These are phyloP conservation scores for Drosophila testacea DNA, from an alignment of 2,888 invertebrate species.

Conservation along the genomic window DNA sequence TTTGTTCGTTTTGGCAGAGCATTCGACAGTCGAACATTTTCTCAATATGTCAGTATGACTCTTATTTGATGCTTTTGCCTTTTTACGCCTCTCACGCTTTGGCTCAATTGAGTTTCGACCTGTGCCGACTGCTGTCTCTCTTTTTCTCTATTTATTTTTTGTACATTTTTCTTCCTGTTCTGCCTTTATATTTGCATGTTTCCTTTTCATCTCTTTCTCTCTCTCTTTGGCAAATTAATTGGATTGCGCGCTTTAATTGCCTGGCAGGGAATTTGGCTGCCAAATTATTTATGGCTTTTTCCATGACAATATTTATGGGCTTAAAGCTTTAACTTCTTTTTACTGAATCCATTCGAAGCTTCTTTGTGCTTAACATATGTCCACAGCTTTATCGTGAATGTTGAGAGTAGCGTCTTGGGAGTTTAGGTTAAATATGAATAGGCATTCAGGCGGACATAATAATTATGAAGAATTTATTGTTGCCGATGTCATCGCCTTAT, in stretches of 20 bases:
- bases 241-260: slow-evolving; percentile 68
- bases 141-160: slow-evolving; percentile 17
- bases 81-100: slow-evolving; percentile 54
- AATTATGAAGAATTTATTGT: slow-evolving; percentile 44
- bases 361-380: slow-evolving; percentile 25
- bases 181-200: slow-evolving; percentile 32
- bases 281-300: slow-evolving; percentile 60
- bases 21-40: slow-evolving; percentile 16
- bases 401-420: slow-evolving; percentile 9
- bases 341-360: slow-evolving; percentile 12
- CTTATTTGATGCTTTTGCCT: slow-evolving; percentile 29
- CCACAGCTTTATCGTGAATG: slow-evolving; percentile 15
- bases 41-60: slow-evolving; percentile 11
- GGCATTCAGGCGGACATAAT: slow-evolving; percentile 36
- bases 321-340: slow-evolving; percentile 26
- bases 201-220: slow-evolving; percentile 10
- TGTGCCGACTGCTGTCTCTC: slow-evolving; percentile 14
- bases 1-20: neutral
- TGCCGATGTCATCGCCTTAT: slow-evolving; percentile 39
- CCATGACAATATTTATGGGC: slow-evolving; percentile 32
- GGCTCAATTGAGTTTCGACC: slow-evolving; percentile 63
- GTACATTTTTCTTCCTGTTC: neutral
- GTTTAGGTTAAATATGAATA: slow-evolving; percentile 46
- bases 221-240: slow-evolving; percentile 57
- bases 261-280: slow-evolving; percentile 33